These are phyloP conservation scores for Poeciliopsis presidionis DNA, from an alignment of 2,797 vertebrate species.

Conservation along the genomic window DNA sequence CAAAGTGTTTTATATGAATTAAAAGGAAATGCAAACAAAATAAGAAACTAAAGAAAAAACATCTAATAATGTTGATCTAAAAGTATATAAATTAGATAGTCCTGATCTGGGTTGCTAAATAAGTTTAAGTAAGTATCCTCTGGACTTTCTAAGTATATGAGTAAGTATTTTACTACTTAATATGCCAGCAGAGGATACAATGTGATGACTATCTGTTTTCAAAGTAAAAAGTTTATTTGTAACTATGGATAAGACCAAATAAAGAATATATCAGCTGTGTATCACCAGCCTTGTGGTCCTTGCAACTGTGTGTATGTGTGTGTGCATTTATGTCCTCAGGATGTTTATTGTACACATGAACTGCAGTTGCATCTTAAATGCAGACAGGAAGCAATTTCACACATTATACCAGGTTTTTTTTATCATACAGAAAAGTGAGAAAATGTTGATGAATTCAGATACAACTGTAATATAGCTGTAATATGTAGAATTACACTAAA, in stretches of 20 bases:
- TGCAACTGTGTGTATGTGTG: neutral
- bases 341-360: neutral
- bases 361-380: neutral
- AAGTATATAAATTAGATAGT: no score
- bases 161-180: neutral
- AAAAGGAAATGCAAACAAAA: no score
- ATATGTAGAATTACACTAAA: neutral
- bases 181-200: neutral
- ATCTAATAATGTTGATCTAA: no score
- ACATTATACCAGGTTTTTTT: neutral
- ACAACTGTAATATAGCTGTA: neutral
- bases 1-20: no score
- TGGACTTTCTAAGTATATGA: no score
- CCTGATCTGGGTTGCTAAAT: no score
- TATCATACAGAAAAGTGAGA: neutral
- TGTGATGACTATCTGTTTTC: neutral
- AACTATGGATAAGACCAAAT: neutral
- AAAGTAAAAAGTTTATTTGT: neutral
- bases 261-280: neutral
- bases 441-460: neutral
- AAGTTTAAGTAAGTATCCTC: no score
- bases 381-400: neutral
- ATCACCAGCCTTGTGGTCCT: neutral
- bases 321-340: neutral
- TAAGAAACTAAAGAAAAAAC: no score